phyloP scores from a whole-genome alignment of 2,888 invertebrate species.

The Leptinotarsa haldemani region DNA sequence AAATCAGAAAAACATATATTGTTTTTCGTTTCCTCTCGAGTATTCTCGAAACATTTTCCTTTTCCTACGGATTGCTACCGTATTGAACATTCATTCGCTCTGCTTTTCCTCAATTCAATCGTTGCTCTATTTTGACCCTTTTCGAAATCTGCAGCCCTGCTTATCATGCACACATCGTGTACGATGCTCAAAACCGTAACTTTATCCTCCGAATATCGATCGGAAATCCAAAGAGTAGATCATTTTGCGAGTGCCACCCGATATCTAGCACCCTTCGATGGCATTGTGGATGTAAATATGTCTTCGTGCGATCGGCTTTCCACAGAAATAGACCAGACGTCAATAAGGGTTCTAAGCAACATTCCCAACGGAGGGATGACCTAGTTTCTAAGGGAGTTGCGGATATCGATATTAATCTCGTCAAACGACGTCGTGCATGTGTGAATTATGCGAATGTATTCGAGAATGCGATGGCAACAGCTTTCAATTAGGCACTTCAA shows the following conservation, averaged over 20 bases:
- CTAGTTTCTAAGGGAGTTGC: not conserved
- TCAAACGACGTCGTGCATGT: constrained; percentile 12
- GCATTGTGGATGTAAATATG: constrained; percentile 1
- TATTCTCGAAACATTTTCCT: too few species aligned
- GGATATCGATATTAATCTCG: constrained; percentile 13
- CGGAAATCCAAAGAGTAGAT: not conserved
- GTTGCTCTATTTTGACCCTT: too few species aligned
- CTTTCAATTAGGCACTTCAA: constrained; percentile 15
- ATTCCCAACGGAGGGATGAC: constrained; percentile 12
- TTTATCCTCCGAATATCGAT: not conserved
- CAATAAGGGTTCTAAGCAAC: constrained; percentile 2
- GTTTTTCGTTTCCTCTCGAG: too few species aligned
- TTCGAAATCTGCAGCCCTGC: too few species aligned
- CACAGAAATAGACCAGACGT: constrained; percentile 16
- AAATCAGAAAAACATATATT: too few species aligned
- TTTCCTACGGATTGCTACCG: too few species aligned
- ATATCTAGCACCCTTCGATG: not conserved
- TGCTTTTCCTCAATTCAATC: too few species aligned
- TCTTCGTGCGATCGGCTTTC: constrained; percentile 2
- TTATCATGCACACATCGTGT: too few species aligned
- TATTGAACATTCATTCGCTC: too few species aligned
- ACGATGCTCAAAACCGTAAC: too few species aligned
- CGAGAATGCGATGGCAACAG: constrained; percentile 1
- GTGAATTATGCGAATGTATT: constrained; percentile 7
- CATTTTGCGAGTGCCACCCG: not conserved